Conservation (phyloP, 2,113 vertebrate species). For the Sigmodon hispidus region DNA sequence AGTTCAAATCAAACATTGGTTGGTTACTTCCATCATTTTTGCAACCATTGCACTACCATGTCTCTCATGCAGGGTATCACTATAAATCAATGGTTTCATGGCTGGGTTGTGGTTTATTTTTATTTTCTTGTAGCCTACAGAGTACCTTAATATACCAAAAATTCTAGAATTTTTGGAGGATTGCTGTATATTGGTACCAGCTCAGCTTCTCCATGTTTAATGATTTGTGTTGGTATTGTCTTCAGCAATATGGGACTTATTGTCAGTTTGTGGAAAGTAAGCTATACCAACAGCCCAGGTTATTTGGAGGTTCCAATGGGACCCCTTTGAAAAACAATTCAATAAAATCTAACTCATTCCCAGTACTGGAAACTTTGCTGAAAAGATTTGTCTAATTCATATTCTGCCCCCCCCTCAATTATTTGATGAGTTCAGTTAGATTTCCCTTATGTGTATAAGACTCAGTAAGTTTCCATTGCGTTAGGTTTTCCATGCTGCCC, state of each 20-base stretch:
- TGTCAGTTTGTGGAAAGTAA: neutral
- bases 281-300: neutral
- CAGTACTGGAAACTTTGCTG: neutral
- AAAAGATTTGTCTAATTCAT: neutral
- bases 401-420: neutral
- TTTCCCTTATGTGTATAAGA: neutral
- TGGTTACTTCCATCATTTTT: neutral
- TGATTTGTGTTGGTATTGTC: neutral
- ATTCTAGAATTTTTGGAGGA: neutral
- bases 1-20: neutral
- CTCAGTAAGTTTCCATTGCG: neutral
- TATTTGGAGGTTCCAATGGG: neutral
- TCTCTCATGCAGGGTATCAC: neutral
- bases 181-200: neutral
- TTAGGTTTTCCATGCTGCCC: neutral
- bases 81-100: neutral
- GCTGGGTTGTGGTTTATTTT: neutral
- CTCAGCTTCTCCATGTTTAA: neutral
- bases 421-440: neutral
- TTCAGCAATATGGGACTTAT: neutral
- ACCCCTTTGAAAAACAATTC: neutral
- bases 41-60: neutral
- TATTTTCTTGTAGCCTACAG: neutral
- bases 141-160: neutral
- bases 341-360: neutral